phyloP scores from a whole-genome alignment of 2,888 invertebrate species.

The Lochmaea crataegi region DNA sequence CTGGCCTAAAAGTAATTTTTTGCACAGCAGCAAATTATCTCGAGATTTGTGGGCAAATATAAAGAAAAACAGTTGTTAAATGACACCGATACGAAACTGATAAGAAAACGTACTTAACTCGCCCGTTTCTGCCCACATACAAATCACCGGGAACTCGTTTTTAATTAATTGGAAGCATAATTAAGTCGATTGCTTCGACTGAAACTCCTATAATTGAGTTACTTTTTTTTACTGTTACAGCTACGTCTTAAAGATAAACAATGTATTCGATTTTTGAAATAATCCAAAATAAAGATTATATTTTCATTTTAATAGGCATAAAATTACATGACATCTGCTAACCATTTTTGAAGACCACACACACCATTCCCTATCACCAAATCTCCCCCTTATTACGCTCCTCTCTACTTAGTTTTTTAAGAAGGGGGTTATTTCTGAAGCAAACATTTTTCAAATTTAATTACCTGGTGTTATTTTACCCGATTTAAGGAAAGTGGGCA shows the following conservation, averaged over 20 bases:
- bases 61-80: conserved; percentile 18
- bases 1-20: not conserved
- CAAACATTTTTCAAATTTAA: conserved; percentile 29
- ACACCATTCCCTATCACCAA: conserved; percentile 40
- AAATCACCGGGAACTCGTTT: not conserved
- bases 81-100: conserved; percentile 13
- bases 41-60: not conserved
- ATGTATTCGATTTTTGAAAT: not conserved
- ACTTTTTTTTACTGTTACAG: not conserved
- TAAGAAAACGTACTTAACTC: conserved; percentile 3
- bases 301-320: conserved; percentile 55
- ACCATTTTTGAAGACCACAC: conserved; percentile 54
- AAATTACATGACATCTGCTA: conserved; percentile 57
- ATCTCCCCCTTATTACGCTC: conserved; percentile 23
- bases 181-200: not conserved
- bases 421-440: conserved; percentile 29
- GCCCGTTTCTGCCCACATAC: conserved; percentile 5
- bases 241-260: not conserved
- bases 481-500: conserved; percentile 28
- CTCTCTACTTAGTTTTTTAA: conserved; percentile 13
- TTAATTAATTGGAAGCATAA: not conserved
- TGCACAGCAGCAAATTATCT: not conserved
- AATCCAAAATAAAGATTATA: conserved; percentile 43
- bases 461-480: conserved; percentile 32
- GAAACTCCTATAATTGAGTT: not conserved